Evolutionary conservation across 2,888 invertebrate species (phyloP).

Genomic region (Rhodophaea formosa): DNA sequence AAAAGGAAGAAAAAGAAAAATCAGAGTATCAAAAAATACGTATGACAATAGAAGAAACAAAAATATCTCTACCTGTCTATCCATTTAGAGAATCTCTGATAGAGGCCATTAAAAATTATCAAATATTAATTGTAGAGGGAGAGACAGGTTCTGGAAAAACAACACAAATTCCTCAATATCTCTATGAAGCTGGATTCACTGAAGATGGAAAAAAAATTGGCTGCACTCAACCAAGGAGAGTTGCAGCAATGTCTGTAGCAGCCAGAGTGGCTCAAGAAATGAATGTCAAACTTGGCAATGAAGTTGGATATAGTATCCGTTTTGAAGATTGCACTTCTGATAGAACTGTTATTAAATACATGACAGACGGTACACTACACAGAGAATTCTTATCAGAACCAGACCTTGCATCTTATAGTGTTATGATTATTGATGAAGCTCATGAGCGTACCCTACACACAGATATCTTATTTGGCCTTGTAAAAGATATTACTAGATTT

Average conservation of each 20-base stretch:
- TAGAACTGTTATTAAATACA: conserved; percentile 97
- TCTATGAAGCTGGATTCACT: conserved; percentile 96
- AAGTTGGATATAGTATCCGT: conserved; percentile 94
- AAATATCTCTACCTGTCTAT: conserved; percentile 95
- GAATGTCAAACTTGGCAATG: conserved; percentile 96
- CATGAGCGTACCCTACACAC: conserved; percentile 99
- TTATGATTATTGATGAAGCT: conserved; percentile 99
- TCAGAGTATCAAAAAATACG: conserved; percentile 85
- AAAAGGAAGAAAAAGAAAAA: conserved; percentile 82
- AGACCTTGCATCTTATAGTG: conserved; percentile 96
- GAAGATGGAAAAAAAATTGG: conserved; percentile 93
- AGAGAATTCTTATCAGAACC: conserved; percentile 98
- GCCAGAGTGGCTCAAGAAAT: conserved; percentile 99
- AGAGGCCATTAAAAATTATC: conserved; percentile 93
- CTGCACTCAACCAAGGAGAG: conserved; percentile 98
- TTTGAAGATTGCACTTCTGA: conserved; percentile 99
- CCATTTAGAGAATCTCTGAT: conserved; percentile 94
- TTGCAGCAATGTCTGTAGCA: conserved; percentile 99
- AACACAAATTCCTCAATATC: conserved; percentile 98
- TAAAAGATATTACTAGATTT: conserved; percentile 97
- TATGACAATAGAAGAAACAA: conserved; percentile 93
- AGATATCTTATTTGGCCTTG: conserved; percentile 98
- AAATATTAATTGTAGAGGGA: conserved; percentile 97
- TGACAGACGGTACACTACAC: conserved; percentile 99
- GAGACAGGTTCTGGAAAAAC: conserved; percentile 99